These are phyloP conservation scores for Heliconius aoede DNA, from an alignment of 2,888 invertebrate genomes.

Conservation along the genomic window DNA sequence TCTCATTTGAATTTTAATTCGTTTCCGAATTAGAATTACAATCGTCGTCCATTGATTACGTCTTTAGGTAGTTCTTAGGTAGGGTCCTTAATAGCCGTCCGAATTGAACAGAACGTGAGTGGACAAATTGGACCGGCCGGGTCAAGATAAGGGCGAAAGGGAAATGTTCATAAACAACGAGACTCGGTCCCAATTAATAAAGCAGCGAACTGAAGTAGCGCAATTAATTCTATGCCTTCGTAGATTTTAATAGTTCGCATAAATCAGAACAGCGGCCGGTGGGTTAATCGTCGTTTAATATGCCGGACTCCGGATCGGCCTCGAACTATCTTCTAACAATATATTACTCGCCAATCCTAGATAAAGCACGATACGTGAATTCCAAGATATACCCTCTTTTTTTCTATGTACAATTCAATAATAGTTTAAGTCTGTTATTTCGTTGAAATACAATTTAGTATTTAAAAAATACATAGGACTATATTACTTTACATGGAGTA, in stretches of 20 bases:
- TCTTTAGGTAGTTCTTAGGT: constrained; percentile 60
- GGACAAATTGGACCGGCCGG: constrained; percentile 79
- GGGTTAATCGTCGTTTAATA: constrained; percentile 83
- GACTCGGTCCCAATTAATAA: constrained; percentile 82
- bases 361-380: constrained; percentile 63
- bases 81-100: constrained; percentile 77
- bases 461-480: too few species aligned
- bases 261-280: constrained; percentile 79
- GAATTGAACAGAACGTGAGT: constrained; percentile 79
- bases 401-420: neutral
- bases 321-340: constrained; percentile 57
- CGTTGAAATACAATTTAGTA: neutral
- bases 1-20: constrained; percentile 67
- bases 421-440: neutral
- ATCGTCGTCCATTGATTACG: constrained; percentile 44
- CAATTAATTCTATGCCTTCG: constrained; percentile 83
- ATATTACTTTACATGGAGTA: neutral
- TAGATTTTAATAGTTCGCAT: constrained; percentile 83
- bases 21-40: constrained; percentile 55
- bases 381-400: neutral
- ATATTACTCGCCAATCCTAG: constrained; percentile 56
- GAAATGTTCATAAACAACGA: constrained; percentile 80
- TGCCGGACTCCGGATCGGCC: constrained; percentile 65
- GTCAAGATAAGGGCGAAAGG: constrained; percentile 79
- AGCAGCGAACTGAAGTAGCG: constrained; percentile 80